Percentiles rank a stretch among this genome's conserved stretches.
Conservation (phyloP, 2,113 vertebrate genomes). For the Coptodon rendalli region DNA sequence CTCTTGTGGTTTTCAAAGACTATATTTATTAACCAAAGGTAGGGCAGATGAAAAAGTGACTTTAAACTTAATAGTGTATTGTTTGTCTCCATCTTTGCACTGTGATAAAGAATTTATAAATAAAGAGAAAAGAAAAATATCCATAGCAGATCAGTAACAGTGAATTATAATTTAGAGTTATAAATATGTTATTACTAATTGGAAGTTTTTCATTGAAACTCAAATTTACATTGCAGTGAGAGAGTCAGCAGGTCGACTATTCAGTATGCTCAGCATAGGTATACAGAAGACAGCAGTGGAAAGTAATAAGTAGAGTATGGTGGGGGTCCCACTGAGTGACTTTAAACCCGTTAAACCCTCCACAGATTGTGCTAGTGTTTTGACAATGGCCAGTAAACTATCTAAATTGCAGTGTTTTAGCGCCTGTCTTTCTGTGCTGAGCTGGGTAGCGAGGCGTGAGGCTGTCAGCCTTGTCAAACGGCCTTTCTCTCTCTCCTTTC, state of each 20-base stretch:
- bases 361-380: constrained; percentile 66
- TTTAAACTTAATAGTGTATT: background rate
- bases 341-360: constrained; percentile 74
- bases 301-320: constrained; percentile 28
- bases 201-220: background rate
- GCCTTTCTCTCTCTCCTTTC: constrained; percentile 68
- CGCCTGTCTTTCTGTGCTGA: constrained; percentile 50
- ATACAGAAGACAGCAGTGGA: background rate
- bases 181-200: background rate
- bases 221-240: background rate
- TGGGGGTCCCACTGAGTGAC: constrained; percentile 50
- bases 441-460: constrained; percentile 55
- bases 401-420: constrained; percentile 76
- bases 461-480: constrained; percentile 69
- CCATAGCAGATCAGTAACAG: background rate
- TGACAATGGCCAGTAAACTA: constrained; percentile 76
- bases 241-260: background rate
- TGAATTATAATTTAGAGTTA: background rate
- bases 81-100: background rate
- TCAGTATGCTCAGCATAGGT: background rate
- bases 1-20: constrained; percentile 16
- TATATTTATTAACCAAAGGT: background rate
- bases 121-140: background rate
- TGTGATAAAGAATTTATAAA: background rate
- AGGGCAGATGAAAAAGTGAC: background rate